Conservation (phyloP, 1,140 invertebrate species). For the Dryas iulia region DNA sequence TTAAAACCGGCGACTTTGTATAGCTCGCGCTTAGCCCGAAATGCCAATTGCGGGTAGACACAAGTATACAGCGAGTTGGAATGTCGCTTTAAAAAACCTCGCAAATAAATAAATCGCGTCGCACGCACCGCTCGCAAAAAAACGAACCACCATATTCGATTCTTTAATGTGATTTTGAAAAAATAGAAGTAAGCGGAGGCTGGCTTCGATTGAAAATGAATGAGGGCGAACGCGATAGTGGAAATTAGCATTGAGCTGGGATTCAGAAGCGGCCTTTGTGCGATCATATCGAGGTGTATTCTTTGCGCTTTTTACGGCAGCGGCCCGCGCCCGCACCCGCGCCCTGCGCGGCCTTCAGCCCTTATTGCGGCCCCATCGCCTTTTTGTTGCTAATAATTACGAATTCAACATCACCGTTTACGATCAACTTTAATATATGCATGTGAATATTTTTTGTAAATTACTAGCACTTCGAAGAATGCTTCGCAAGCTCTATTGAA, state of each 20-base stretch:
- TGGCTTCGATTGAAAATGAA: constrained; percentile 79
- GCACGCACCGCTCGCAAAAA: constrained; percentile 63
- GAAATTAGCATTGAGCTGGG: constrained; percentile 80
- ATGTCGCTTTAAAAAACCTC: constrained; percentile 77
- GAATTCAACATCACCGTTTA: constrained; percentile 15
- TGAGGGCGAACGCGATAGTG: constrained; percentile 79
- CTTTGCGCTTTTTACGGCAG: constrained; percentile 78
- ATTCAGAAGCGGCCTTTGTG: constrained; percentile 77
- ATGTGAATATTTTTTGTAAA: neutral
- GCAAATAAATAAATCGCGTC: constrained; percentile 80
- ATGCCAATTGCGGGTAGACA: constrained; percentile 79
- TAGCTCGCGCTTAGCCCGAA: constrained; percentile 76
- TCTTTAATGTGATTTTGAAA: constrained; percentile 79
- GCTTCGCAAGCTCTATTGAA: too few species aligned
- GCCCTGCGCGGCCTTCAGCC: constrained; percentile 57
- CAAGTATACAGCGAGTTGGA: constrained; percentile 77
- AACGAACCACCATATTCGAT: constrained; percentile 77
- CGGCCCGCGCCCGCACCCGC: constrained; percentile 37
- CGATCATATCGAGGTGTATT: constrained; percentile 80
- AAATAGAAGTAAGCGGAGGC: constrained; percentile 74
- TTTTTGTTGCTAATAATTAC: constrained; percentile 75
- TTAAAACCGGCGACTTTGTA: constrained; percentile 77
- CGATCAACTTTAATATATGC: constrained; percentile 8
- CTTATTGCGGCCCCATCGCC: constrained; percentile 69
- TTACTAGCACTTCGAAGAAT: neutral